These are phyloP conservation scores for Globia sparganii DNA, from an alignment of 2,888 invertebrate genomes.

Conservation along the genomic window DNA sequence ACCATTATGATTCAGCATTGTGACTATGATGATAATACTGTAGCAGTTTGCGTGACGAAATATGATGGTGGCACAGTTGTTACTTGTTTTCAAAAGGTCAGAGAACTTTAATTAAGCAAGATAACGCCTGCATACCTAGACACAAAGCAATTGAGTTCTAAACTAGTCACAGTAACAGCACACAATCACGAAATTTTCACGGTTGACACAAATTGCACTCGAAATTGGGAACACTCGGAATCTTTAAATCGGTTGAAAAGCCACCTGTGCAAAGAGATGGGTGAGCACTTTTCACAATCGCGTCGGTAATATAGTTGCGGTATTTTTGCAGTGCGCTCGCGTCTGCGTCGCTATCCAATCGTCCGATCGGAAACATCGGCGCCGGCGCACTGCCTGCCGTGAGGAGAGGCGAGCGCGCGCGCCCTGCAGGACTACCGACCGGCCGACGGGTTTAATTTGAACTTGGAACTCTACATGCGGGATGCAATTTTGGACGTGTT, in stretches of 20 bases:
- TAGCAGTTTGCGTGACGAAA: constrained; percentile 33
- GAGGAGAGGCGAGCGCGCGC: constrained; percentile 59
- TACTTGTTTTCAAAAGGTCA: constrained; percentile 62
- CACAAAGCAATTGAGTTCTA: constrained; percentile 68
- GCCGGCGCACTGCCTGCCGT: constrained; percentile 80
- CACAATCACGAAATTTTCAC: constrained; percentile 72
- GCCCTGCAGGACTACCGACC: constrained; percentile 70
- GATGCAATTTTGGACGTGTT: constrained; percentile 81
- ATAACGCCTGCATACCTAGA: constrained; percentile 64
- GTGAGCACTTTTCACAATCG: constrained; percentile 64
- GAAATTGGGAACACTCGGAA: constrained; percentile 43
- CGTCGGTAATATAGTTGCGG: constrained; percentile 68
- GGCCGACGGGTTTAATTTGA: constrained; percentile 81
- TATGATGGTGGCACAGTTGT: constrained; percentile 49
- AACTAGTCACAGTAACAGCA: constrained; percentile 67
- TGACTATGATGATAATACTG: constrained; percentile 28
- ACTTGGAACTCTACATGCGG: constrained; percentile 81
- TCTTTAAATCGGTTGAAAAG: constrained; percentile 37
- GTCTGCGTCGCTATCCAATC: constrained; percentile 76
- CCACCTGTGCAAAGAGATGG: constrained; percentile 69
- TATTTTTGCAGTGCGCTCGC: constrained; percentile 74
- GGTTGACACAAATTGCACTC: constrained; percentile 56
- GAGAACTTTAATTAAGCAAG: constrained; percentile 75
- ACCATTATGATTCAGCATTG: constrained; percentile 40
- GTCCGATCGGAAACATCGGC: constrained; percentile 85